Conservation (phyloP, 2,888 invertebrate genomes). For the Blastobasis lacticolella region DNA sequence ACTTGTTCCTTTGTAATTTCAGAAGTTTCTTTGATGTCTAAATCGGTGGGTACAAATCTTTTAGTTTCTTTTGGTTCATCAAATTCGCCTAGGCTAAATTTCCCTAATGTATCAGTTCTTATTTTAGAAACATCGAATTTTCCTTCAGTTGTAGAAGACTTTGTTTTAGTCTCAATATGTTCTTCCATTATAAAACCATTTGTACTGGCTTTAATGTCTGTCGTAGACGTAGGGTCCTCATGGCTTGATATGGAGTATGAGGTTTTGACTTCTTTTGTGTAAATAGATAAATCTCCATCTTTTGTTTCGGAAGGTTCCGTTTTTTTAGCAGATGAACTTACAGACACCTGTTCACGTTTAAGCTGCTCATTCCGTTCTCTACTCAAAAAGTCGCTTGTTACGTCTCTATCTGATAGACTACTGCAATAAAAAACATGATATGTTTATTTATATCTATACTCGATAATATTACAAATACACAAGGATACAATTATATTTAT, state of each 20-base stretch:
- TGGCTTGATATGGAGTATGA: slow-evolving; percentile 27
- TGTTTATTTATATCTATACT: not conserved
- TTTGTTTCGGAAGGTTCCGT: slow-evolving; percentile 10
- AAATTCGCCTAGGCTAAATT: slow-evolving; percentile 41
- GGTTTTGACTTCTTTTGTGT: slow-evolving; percentile 36
- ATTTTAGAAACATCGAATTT: slow-evolving; percentile 63
- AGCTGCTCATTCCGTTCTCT: slow-evolving; percentile 55
- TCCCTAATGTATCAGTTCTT: slow-evolving; percentile 54
- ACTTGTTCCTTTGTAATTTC: slow-evolving; percentile 61
- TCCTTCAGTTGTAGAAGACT: slow-evolving; percentile 19
- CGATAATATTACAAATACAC: not conserved
- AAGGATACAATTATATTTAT: not conserved
- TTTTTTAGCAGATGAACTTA: slow-evolving; percentile 1
- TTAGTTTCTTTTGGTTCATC: slow-evolving; percentile 33
- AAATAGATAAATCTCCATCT: slow-evolving; percentile 18
- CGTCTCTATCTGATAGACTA: slow-evolving; percentile 35
- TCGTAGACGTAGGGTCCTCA: slow-evolving; percentile 23
- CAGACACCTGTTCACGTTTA: slow-evolving; percentile 33
- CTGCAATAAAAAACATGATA: slow-evolving; percentile 25
- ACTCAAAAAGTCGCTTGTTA: slow-evolving; percentile 44
- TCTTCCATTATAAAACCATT: slow-evolving; percentile 27
- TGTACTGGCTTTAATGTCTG: slow-evolving; percentile 23
- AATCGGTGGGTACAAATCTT: slow-evolving; percentile 36
- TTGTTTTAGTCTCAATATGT: slow-evolving; percentile 19
- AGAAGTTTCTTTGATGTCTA: slow-evolving; percentile 35